Evolutionary conservation across 2,113 vertebrate genomes (phyloP).

Genomic region (Octodon degus): DNA sequence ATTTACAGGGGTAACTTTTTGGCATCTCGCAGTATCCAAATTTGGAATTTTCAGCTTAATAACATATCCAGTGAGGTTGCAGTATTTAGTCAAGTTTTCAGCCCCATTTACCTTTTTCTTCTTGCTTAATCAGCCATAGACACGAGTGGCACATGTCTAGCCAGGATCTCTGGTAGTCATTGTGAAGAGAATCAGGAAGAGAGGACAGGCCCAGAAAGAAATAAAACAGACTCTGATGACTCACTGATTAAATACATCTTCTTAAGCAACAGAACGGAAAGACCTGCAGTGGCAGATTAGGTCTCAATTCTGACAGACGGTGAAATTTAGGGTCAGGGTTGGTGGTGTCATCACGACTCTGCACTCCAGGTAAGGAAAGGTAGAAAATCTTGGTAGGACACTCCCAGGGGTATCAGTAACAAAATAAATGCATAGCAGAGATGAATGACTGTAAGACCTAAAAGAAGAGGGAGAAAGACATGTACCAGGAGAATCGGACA

Average conservation of each 20-base stretch:
- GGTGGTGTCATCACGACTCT: background rate
- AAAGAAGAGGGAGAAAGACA: background rate
- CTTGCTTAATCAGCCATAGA: background rate
- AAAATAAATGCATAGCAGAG: background rate
- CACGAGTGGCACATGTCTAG: background rate
- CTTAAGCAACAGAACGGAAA: background rate
- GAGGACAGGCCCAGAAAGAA: conserved; percentile 6
- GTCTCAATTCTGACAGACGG: background rate
- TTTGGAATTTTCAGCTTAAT: conserved; percentile 27
- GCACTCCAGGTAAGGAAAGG: background rate
- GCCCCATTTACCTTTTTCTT: background rate
- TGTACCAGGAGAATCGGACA: background rate
- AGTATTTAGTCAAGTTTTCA: background rate
- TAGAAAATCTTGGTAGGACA: background rate
- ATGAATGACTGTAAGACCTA: background rate
- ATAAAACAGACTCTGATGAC: background rate
- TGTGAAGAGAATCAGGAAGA: background rate
- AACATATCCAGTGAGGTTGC: background rate
- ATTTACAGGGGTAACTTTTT: background rate
- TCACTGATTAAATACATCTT: background rate
- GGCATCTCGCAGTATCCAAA: background rate
- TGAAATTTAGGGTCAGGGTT: background rate
- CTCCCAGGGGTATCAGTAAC: background rate
- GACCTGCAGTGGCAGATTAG: background rate
- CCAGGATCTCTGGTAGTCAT: background rate